phyloP scores from a whole-genome alignment of 2,888 invertebrate species.

The Drosophila antonietae region DNA sequence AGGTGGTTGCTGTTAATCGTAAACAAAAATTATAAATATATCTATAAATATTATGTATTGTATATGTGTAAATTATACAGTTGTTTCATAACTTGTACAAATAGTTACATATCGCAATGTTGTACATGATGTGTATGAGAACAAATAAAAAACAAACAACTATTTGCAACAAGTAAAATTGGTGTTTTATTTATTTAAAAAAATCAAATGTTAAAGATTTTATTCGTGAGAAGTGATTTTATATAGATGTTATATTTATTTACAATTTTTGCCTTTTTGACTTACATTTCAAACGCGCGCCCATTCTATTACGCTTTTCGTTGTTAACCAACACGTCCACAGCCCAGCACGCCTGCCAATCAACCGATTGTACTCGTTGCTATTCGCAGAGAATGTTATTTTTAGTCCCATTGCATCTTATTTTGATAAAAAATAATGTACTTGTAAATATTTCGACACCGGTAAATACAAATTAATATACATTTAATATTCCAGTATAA shows the following conservation, averaged over 20 bases:
- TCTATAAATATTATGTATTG: constrained; percentile 4
- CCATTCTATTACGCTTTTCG: not conserved
- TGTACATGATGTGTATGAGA: constrained; percentile 52
- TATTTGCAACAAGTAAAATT: constrained; percentile 17
- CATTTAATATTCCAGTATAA: not conserved
- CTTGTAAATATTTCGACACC: not conserved
- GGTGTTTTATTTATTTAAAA: not conserved
- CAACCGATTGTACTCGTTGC: constrained; percentile 14
- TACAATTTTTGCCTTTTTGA: too few relatives aligned
- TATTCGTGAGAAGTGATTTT: too few relatives aligned
- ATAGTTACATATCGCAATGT: constrained; percentile 65
- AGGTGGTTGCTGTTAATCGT: constrained; percentile 74
- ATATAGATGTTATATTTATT: too few relatives aligned
- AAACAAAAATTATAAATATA: constrained; percentile 34
- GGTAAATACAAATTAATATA: constrained; percentile 1
- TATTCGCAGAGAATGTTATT: not conserved
- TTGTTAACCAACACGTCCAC: not conserved
- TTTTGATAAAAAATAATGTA: constrained; percentile 6
- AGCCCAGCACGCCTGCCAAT: not conserved
- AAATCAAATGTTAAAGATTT: too few relatives aligned
- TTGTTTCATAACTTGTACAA: constrained; percentile 60
- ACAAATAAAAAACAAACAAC: constrained; percentile 36
- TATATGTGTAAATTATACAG: constrained; percentile 44
- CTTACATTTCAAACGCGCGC: not conserved
- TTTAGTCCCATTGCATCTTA: constrained; percentile 38